phyloP scores from a whole-genome alignment of 2,797 vertebrate species.

The Phyllotis vaccarum region DNA sequence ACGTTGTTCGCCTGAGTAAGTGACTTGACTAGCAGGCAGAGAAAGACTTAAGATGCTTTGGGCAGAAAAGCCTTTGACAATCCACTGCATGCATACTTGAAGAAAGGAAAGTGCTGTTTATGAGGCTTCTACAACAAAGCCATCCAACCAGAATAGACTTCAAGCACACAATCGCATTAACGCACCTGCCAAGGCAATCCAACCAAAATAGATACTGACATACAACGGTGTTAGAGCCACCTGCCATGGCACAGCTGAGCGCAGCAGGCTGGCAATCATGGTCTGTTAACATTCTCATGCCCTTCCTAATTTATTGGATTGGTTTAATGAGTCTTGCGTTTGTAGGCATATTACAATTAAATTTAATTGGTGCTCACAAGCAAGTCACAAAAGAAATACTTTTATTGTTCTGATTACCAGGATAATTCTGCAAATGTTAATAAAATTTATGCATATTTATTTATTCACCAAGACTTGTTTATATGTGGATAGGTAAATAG shows the following conservation, averaged over 20 bases:
- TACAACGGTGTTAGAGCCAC: neutral
- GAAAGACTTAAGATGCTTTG: neutral
- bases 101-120: neutral
- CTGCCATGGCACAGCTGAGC: slow-evolving; percentile 20
- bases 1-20: neutral
- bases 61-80: neutral
- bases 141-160: neutral
- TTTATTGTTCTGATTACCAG: slow-evolving; percentile 19
- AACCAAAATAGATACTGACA: neutral
- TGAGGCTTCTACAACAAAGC: neutral
- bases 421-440: slow-evolving; percentile 4
- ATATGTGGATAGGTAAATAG: neutral
- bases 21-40: neutral
- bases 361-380: slow-evolving; percentile 24
- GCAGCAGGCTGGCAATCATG: neutral
- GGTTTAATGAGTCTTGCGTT: slow-evolving; percentile 57
- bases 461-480: neutral
- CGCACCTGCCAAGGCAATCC: neutral
- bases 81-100: neutral
- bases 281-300: neutral
- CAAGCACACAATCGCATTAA: neutral
- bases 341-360: slow-evolving; percentile 40
- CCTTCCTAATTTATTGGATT: slow-evolving; percentile 52
- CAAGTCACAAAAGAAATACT: slow-evolving; percentile 35
- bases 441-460: neutral